Base-by-base conservation (phyloP, 2,888 invertebrate species). In the Scaptomyza caliginosa region DNA sequence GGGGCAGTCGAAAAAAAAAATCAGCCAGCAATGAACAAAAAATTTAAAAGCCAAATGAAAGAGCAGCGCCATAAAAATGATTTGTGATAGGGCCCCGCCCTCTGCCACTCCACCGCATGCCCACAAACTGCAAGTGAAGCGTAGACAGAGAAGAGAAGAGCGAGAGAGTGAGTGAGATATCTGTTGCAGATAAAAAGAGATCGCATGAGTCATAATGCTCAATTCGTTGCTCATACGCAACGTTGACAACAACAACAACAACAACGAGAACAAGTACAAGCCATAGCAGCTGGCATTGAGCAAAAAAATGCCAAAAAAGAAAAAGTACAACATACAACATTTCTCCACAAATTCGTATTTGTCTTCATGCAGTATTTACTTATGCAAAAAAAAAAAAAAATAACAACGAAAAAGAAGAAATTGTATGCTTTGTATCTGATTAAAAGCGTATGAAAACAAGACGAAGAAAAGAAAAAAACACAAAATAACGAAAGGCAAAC, bases 1-100 rank as follows among this genome's bases (percentile, higher is more conserved):
- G 77, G 62, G 59, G 49, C 52, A 42, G 26, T 21, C 5, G 7
- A 34, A 34, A 32, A 13, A 32, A 13, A 13, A 4, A 13, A 13
- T 2, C n/a, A 7, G n/a, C 62, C 60, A 49, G 68, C n/a, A 32
- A 16, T 26, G 8, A 7, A 34, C n/a, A n/a, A 28, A 60, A 65
- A 57, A 74, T 67, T 74, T 72, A 58, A 73, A 74, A 66, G 77
- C 64, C 69, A 80, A 80, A 67, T 74, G 55, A 66, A 60, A 67
- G 71, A 81, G 54, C 72, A 73, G 62, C 28, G 57, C 56, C 72
- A 78, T 75, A 62, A 74, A 77, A 83, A 83, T 80, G 77, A 80
- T 77, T 80, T 74, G 67, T 66, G 67, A 67, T 64, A 67, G 46
- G 67, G 11, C 11, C 10, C 26, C 26, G 1, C 26, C 26, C 1